These are phyloP conservation scores for Platysternon megacephalum DNA, from an alignment of 2,113 vertebrate genomes.

Conservation along the genomic window DNA sequence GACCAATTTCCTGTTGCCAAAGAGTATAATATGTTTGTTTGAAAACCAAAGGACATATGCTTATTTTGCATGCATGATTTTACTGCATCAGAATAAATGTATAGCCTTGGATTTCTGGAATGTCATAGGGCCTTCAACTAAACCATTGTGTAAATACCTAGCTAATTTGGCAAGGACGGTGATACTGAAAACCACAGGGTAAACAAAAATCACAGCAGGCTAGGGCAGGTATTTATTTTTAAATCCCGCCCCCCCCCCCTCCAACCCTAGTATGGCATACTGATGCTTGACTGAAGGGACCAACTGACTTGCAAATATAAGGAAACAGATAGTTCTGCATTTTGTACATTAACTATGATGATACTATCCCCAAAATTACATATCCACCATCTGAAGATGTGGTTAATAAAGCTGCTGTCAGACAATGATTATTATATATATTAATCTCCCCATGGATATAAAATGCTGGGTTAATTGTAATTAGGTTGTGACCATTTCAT, in stretches of 20 bases:
- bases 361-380: neutral
- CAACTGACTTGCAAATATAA: neutral
- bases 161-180: neutral
- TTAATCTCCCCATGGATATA: neutral
- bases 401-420: fast-evolving
- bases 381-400: fast-evolving
- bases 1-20: neutral
- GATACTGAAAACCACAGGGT: neutral
- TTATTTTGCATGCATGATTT: neutral
- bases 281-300: neutral
- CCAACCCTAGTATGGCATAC: neutral
- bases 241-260: neutral
- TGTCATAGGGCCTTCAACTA: neutral
- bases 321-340: neutral
- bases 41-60: neutral
- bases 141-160: neutral
- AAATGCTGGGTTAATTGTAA: neutral
- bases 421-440: neutral
- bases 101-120: neutral
- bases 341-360: neutral
- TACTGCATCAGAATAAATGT: neutral
- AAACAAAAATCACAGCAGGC: neutral
- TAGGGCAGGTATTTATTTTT: neutral
- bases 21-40: neutral
- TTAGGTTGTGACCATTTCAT: neutral